Conservation (phyloP, 2,113 vertebrate species). For the Nannobrachium achirus region DNA sequence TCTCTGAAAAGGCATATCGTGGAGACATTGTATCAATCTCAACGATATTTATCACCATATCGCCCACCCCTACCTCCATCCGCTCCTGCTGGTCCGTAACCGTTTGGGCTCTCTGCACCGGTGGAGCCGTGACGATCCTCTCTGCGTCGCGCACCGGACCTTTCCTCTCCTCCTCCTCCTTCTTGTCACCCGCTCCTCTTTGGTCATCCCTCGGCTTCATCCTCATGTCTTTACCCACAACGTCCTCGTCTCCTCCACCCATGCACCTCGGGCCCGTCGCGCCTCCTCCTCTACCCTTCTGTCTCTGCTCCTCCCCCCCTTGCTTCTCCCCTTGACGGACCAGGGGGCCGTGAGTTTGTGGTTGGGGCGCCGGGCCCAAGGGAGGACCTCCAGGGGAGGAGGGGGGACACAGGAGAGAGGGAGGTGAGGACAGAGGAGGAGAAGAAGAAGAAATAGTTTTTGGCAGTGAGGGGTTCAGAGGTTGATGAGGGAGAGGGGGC, state of each 20-base stretch:
- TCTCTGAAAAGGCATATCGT: too few relatives aligned
- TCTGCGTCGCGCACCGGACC: not conserved
- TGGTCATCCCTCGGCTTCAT: slow-evolving; percentile 47
- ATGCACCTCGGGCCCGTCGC: not conserved
- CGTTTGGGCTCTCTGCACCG: not conserved
- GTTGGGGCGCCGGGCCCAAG: slow-evolving; percentile 34
- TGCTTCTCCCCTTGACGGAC: slow-evolving; percentile 31
- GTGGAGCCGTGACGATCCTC: not conserved
- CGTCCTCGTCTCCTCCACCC: slow-evolving; percentile 7
- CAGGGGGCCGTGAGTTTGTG: slow-evolving; percentile 28
- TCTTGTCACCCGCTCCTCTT: slow-evolving; percentile 37
- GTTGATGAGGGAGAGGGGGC: slow-evolving; percentile 23
- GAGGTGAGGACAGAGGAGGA: slow-evolving; percentile 40
- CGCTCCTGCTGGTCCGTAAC: slow-evolving; percentile 21
- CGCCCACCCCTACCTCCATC: too few relatives aligned
- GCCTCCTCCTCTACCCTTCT: slow-evolving; percentile 10
- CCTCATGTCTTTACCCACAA: slow-evolving; percentile 1
- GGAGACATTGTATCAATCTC: too few relatives aligned
- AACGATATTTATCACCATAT: too few relatives aligned
- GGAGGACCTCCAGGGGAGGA: slow-evolving; percentile 44
- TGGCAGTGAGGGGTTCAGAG: slow-evolving; percentile 49
- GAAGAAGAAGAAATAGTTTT: slow-evolving; percentile 53
- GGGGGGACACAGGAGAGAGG: slow-evolving; percentile 53
- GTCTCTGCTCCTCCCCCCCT: not conserved
- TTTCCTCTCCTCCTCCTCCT: slow-evolving; percentile 19